These are phyloP conservation scores for Mycteria americana DNA, from an alignment of 2,797 vertebrate species.

Conservation along the genomic window DNA sequence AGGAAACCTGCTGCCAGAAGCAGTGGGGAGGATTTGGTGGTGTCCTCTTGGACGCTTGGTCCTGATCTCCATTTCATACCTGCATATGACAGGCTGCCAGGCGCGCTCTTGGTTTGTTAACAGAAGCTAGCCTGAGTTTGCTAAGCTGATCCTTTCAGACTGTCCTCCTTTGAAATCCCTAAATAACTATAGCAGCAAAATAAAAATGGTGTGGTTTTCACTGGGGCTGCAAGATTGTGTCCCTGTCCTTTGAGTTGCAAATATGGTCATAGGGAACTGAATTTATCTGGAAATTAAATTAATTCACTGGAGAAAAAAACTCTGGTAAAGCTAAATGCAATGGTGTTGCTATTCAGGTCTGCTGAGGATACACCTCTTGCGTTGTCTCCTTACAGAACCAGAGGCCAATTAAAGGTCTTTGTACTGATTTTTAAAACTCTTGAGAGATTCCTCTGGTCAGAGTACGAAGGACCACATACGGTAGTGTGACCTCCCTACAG, in stretches of 20 bases:
- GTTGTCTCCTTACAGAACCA: not conserved
- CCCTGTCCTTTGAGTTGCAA: not conserved
- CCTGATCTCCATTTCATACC: not conserved
- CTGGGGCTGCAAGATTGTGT: not conserved
- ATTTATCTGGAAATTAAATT: not conserved
- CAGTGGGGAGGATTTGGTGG: rapidly evolving
- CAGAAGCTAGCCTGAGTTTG: not conserved
- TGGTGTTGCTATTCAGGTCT: not conserved
- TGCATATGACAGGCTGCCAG: rapidly evolving
- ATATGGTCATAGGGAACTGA: not conserved
- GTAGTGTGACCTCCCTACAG: not conserved
- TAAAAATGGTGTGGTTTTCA: not conserved
- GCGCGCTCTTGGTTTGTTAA: not conserved
- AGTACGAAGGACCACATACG: rapidly evolving
- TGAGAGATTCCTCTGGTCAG: not conserved
- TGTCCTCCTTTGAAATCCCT: not conserved
- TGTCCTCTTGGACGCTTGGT: not conserved
- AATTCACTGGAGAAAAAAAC: not conserved
- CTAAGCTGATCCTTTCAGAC: not conserved
- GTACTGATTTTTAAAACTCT: not conserved
- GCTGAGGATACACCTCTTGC: not conserved
- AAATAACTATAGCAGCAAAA: not conserved
- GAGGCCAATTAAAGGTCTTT: not conserved
- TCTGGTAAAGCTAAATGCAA: not conserved
- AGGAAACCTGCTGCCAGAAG: not conserved